Evolutionary conservation across 2,888 invertebrate genomes (phyloP).

Genomic region (Torymus tubicola): DNA sequence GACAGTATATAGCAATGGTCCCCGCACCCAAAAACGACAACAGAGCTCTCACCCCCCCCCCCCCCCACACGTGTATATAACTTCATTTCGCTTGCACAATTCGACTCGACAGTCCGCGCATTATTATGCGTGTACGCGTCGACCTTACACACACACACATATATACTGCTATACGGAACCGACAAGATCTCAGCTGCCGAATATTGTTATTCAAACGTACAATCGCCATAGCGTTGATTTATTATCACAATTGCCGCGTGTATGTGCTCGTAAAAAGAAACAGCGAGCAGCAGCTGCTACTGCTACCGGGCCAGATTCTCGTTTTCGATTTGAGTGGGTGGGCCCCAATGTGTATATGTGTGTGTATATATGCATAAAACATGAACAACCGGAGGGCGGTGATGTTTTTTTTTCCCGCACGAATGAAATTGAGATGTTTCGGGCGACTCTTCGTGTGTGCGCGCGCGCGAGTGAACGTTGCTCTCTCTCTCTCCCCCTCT

Average conservation of each 20-base stretch:
- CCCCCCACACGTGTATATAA: no score
- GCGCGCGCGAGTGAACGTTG: neutral
- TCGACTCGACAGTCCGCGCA: no score
- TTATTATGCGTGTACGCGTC: no score
- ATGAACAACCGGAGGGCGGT: conserved; percentile 15
- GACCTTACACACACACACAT: no score
- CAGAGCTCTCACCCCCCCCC: no score
- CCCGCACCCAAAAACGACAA: no score
- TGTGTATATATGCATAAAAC: conserved; percentile 28
- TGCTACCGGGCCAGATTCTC: neutral
- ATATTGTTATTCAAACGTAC: no score
- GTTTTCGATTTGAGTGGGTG: conserved; percentile 23
- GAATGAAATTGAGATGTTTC: conserved; percentile 45
- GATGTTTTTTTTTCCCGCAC: conserved; percentile 14
- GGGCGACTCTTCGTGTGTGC: neutral
- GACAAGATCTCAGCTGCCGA: no score
- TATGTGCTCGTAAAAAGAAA: neutral
- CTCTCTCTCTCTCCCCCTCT: conserved; percentile 9
- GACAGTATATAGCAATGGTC: no score
- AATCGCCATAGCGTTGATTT: conserved; percentile 10
- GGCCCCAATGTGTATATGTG: neutral
- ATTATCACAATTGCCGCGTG: conserved; percentile 5
- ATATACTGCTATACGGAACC: no score
- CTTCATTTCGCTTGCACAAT: no score
- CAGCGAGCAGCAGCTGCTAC: neutral